Base-by-base conservation (phyloP, 2,888 invertebrate species). In the Lycaena phlaeas region DNA sequence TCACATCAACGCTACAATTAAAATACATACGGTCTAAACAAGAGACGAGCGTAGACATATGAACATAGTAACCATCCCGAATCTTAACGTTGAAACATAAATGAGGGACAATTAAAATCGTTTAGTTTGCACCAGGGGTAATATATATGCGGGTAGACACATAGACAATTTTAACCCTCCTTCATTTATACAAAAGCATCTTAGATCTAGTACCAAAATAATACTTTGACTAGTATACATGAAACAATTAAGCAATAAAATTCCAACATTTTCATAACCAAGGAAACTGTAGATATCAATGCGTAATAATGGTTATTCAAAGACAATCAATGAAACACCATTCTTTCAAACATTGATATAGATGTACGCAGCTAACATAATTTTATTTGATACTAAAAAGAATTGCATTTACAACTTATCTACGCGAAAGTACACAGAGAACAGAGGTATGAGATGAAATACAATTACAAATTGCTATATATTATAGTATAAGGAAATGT, bases 201-300 rank as follows among this genome's bases (percentile, higher is more conserved):
- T 53, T 64, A 59, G 50, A 57, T 68, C 70, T 71, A 75, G 71
- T 68, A 72, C 57, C 62, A 68, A 73, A n/a, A 68, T 57, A 69
- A 54, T 54, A 72, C 70, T 71, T n/a, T 79, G 79, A 79, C 79
- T 81, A 81, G 78, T 71, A 34, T 17, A 18, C 18, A 22, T 7
- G 6, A 22, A n/a, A 22, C 5, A 4, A 22, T 22, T 7, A 22
- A 22, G 22, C 22, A 5, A 22, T 22, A 22, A 22, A 9, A 22
- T 7, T 22, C 9, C 22, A 22, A 12, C 34, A 5, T 10, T 17
- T 17, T 34, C 34, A 18, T 34, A 34, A 22, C 34, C 34, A 22
- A 22, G 34, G 34, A 34, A 22, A 22, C 34, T 4, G 22, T 17
- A 22, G 18, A 11, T 22, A 34, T n/a, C n/a, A n/a, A n/a, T n/a